Conservation (phyloP, 2,888 invertebrate genomes). For the Hermaeophaga mercurialis region DNA sequence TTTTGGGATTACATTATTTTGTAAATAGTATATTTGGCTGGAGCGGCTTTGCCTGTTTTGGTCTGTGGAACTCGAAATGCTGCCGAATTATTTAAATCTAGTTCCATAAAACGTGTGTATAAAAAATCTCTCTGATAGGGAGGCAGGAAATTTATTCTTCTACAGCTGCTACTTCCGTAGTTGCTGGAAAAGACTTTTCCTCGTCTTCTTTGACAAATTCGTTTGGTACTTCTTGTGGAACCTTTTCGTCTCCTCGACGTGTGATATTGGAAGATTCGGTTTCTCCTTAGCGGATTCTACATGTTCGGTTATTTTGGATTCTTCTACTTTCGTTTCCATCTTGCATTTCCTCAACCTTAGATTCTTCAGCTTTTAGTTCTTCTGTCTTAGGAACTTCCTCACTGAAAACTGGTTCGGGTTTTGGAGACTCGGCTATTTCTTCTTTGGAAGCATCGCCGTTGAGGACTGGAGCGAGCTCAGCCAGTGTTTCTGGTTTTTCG, state of each 20-base stretch:
- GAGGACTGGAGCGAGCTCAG: conserved; percentile 34
- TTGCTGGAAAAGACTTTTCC: too few relatives aligned
- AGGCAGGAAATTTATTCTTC: conserved; percentile 49
- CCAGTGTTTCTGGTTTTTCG: conserved; percentile 41
- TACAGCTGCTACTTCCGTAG: conserved; percentile 47
- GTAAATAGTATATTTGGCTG: conserved; percentile 39
- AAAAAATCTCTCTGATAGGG: conserved; percentile 35
- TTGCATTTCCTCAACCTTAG: conserved; percentile 15
- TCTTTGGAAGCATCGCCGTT: conserved; percentile 41
- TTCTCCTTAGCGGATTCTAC: conserved; percentile 44
- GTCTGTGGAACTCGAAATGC: conserved; percentile 49
- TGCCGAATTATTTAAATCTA: conserved; percentile 47
- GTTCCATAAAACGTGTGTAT: conserved; percentile 47
- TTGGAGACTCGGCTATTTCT: conserved; percentile 17
- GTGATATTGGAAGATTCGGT: conserved; percentile 41
- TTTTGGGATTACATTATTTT: conserved; percentile 44
- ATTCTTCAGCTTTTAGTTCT: conserved; percentile 13
- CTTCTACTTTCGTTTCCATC: conserved; percentile 29
- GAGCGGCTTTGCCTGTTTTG: conserved; percentile 54
- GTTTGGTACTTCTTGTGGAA: conserved; percentile 70
- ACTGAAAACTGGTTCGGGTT: conserved; percentile 11
- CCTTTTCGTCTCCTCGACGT: conserved; percentile 54
- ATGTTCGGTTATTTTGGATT: conserved; percentile 37
- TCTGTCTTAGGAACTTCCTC: conserved; percentile 29
- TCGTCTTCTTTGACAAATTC: too few relatives aligned